A percentile compares a stretch with the other conserved stretches of the same genome.
Conservation (phyloP, 1,140 invertebrate genomes). For the Phortica variegata region DNA sequence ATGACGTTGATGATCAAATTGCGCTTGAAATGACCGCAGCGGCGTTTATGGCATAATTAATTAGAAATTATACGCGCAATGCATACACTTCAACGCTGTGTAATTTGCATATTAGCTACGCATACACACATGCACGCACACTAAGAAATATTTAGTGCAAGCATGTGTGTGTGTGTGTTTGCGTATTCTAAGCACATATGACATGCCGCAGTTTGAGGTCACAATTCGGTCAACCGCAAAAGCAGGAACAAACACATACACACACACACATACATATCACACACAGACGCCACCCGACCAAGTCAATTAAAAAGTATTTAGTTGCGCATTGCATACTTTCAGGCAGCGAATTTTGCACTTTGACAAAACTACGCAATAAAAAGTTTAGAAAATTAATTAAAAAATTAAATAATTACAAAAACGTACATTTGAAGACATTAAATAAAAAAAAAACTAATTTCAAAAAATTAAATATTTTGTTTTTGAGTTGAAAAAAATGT, state of each 20-base stretch:
- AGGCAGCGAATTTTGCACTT: too few relatives aligned
- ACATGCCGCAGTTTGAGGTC: constrained; percentile 25
- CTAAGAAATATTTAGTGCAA: too few relatives aligned
- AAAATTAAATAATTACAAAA: too few relatives aligned
- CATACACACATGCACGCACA: neutral
- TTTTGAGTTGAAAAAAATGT: constrained; percentile 27
- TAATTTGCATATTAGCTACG: constrained; percentile 32
- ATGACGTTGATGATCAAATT: constrained; percentile 14
- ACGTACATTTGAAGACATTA: too few relatives aligned
- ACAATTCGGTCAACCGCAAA: constrained; percentile 13
- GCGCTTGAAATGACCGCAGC: constrained; percentile 19
- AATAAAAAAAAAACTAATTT: too few relatives aligned
- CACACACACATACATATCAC: neutral
- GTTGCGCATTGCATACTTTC: neutral
- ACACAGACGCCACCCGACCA: neutral
- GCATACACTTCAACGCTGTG: too few relatives aligned
- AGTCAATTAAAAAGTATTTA: constrained; percentile 12
- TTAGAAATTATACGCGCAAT: constrained; percentile 39
- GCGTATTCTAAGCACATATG: constrained; percentile 15
- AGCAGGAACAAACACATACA: neutral
- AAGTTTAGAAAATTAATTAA: too few relatives aligned
- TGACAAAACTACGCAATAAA: too few relatives aligned
- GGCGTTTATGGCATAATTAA: constrained; percentile 41
- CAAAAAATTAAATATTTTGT: neutral
- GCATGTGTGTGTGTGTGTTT: too few relatives aligned